Evolutionary conservation across 2,888 invertebrate genomes (phyloP), one percentile per base, ranked within the genome.

Genomic region (Frankliniella intonsa): DNA sequence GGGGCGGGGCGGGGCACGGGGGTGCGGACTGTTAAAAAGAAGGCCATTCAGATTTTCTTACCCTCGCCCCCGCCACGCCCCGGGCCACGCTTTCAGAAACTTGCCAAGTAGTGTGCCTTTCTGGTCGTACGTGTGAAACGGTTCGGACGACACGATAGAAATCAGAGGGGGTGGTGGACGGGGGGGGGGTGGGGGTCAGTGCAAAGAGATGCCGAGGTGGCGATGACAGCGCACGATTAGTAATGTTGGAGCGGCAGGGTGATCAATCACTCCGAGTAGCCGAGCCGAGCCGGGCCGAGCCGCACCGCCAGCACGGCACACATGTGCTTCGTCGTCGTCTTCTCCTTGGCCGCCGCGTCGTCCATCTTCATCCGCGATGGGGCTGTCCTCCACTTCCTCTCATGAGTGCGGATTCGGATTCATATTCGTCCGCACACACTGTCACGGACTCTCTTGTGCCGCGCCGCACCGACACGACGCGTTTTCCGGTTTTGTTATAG

Each of bases 171-270:
- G 62, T n/a, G 62, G 14, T 10, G 38, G 38, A 8, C 12, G 62
- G 19, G 62, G 62, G 17, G 14, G 14, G 62, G 62, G 62, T 8
- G 62, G 62, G 17, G 62, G 62, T 38, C 38, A 62, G 62, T 62
- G 62, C 62, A 62, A 62, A 62, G 62, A 62, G 62, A 62, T 62
- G 62, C 62, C 62, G 62, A 62, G 62, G 62, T n/a, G 62, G 62
- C 62, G 62, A 62, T 62, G 62, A 62, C 62, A 62, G 62, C 62
- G 62, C 62, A 62, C 62, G 62, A 62, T 62, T 62, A 62, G 62
- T n/a, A 38, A 38, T 38, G 38, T 38, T 5, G 38, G 38, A 62
- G 62, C 62, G 62, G 62, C 38, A 38, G 7, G 62, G 17, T 62
- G 62, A 62, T 62, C 62, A 62, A 62, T 62, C 62, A 62, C 62